Conservation (phyloP, 2,113 vertebrate genomes). For the Trichechus manatus region DNA sequence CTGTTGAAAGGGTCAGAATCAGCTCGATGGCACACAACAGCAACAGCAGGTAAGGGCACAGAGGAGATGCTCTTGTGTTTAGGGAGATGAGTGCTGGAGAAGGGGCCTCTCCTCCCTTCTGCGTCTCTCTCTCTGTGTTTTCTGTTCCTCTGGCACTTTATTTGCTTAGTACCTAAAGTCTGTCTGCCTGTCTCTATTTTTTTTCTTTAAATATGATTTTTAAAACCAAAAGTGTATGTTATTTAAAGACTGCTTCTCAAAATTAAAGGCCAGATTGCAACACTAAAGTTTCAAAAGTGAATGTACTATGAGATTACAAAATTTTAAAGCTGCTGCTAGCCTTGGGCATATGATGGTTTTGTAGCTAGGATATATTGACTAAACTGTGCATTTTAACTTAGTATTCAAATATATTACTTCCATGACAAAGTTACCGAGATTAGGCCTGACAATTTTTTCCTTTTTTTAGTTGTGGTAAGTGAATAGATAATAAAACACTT, state of each 20-base stretch:
- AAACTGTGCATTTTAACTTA: constrained; percentile 46
- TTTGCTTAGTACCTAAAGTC: neutral
- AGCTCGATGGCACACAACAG: too few relatives aligned
- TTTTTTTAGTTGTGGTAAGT: neutral
- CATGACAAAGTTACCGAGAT: constrained; percentile 17
- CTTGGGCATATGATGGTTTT: neutral
- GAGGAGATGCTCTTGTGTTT: neutral
- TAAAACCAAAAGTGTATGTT: constrained; percentile 48
- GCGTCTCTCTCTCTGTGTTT: neutral
- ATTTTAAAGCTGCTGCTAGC: neutral
- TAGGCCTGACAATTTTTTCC: neutral
- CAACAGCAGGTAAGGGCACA: neutral
- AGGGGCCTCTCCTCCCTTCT: neutral
- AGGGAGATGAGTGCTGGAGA: neutral
- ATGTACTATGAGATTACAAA: constrained; percentile 42
- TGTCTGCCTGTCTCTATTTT: neutral
- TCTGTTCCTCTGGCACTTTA: constrained; percentile 2
- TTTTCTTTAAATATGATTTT: constrained; percentile 46
- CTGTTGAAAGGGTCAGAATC: neutral
- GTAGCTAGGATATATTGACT: neutral
- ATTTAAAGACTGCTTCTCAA: constrained; percentile 69
- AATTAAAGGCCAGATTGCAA: constrained; percentile 53
- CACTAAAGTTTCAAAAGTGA: constrained; percentile 59
- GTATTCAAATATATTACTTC: neutral
- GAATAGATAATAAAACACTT: neutral